These are phyloP conservation scores for Drosophila triauraria DNA, from an alignment of 1,140 invertebrate species.

Conservation along the genomic window DNA sequence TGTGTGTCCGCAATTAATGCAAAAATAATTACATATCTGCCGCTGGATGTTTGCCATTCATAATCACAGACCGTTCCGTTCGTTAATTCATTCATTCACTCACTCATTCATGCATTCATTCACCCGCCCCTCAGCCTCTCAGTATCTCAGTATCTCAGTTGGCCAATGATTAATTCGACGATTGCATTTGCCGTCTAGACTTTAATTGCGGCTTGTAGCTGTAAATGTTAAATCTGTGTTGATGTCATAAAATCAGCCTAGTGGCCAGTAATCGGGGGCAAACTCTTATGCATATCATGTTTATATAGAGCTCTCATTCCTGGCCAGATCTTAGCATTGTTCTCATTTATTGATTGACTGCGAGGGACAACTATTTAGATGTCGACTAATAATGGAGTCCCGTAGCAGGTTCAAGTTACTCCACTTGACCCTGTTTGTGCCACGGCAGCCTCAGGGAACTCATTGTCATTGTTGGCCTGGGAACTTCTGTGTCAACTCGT, in stretches of 20 bases:
- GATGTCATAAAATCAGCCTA: slow-evolving; percentile 32
- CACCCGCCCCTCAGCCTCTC: slow-evolving; percentile 10
- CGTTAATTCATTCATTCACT: slow-evolving; percentile 21
- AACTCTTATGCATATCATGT: background rate
- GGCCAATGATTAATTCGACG: slow-evolving; percentile 37
- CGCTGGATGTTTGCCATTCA: slow-evolving; percentile 55
- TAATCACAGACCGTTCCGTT: slow-evolving; percentile 48
- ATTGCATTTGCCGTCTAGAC: slow-evolving; percentile 46
- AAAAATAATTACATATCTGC: slow-evolving; percentile 46
- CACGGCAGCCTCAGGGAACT: background rate
- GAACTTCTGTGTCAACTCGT: slow-evolving; percentile 8
- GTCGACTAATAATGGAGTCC: background rate
- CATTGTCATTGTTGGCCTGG: slow-evolving; percentile 33
- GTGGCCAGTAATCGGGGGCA: slow-evolving; percentile 8
- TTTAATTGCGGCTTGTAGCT: slow-evolving; percentile 39
- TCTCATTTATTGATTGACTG: slow-evolving; percentile 23
- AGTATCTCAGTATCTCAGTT: slow-evolving; percentile 4
- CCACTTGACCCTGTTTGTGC: slow-evolving; percentile 8
- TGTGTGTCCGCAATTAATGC: slow-evolving; percentile 48
- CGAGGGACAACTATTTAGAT: background rate
- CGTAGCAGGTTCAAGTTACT: background rate
- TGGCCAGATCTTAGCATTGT: background rate
- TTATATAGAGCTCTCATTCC: background rate
- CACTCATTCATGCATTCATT: slow-evolving; percentile 47
- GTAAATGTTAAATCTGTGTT: slow-evolving; percentile 38